Evolutionary conservation across 2,888 invertebrate species (phyloP), one percentile per base, ranked within the genome.

Genomic region (Drosophila prostipennis): DNA sequence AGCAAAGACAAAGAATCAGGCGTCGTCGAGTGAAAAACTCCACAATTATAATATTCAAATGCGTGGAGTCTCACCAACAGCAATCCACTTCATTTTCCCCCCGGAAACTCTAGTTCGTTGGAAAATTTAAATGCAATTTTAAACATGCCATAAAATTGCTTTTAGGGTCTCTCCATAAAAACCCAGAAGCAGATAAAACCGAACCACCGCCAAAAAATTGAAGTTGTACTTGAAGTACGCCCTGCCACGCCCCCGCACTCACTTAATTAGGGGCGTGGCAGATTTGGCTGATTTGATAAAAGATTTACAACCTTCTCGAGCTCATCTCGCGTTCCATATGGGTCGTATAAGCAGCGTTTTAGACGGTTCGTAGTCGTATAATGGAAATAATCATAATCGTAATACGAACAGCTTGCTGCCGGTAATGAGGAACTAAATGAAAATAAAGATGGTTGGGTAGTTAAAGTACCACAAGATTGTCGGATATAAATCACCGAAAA

Each of bases 21-120:
- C 56, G 34, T 39, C 56, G 34, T 39, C 39, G 49, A 40, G 8
- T 45, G 45, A 49, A 54, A 34, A 42, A 42, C 53, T 39, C 48
- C 53, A 68, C 72, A 79, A 81, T 87, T 77, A 77, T 87, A 84
- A 83, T 81, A 83, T 87, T 83, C 65, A 83, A 85, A 87, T 83
- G 79, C 72, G 67, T 32, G 46, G 65, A 64, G 59, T 52, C 57
- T 64, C 72, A 72, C 40, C 46, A 10, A 6, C 26, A 10, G 8
- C 26, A 11, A n/a, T 14, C 10, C 29, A 14, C 13, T 23, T 13
- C 16, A 13, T 16, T 40, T 16, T 26, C 51, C 23, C n/a, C 34
- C 37, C 48, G 32, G 34, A 34, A 34, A n/a, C 42, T 42, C 26
- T 34, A 56, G 57, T 49, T 43, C 71, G 74, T 75, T 53, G 45